Conservation (phyloP, 1,140 invertebrate species). For the Bicyclus anynana region DNA sequence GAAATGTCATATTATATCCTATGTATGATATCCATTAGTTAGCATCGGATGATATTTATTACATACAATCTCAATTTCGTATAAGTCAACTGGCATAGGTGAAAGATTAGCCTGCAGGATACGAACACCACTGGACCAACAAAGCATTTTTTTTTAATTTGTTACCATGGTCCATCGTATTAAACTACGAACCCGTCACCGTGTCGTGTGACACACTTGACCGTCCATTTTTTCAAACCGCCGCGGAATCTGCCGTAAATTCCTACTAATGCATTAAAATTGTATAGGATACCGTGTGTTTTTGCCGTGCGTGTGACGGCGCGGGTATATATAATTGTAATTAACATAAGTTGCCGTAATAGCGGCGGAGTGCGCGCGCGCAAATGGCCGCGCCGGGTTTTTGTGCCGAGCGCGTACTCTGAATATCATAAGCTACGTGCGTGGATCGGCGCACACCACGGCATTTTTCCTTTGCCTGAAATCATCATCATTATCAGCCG, state of each 20-base stretch:
- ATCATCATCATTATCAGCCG: too few species aligned
- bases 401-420: slow-evolving; percentile 49
- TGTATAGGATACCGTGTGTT: slow-evolving; percentile 60
- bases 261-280: slow-evolving; percentile 65
- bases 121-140: too few species aligned
- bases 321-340: slow-evolving; percentile 61
- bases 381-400: slow-evolving; percentile 53
- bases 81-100: too few species aligned
- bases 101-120: too few species aligned
- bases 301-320: slow-evolving; percentile 51
- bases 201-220: slow-evolving; percentile 28
- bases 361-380: slow-evolving; percentile 52
- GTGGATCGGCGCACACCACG: slow-evolving; percentile 33
- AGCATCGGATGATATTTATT: too few species aligned
- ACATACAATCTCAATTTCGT: too few species aligned
- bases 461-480: slow-evolving; percentile 42
- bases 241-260: slow-evolving; percentile 60
- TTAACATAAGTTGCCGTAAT: slow-evolving; percentile 71
- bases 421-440: slow-evolving; percentile 64
- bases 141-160: too few species aligned
- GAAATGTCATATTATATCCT: too few species aligned
- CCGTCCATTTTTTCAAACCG: slow-evolving; percentile 40
- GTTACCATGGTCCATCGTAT: too few species aligned
- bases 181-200: slow-evolving; percentile 28
- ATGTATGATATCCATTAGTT: too few species aligned